These are phyloP conservation scores for Xiphorhynchus elegans DNA, from an alignment of 2,113 vertebrate genomes.

Conservation along the genomic window DNA sequence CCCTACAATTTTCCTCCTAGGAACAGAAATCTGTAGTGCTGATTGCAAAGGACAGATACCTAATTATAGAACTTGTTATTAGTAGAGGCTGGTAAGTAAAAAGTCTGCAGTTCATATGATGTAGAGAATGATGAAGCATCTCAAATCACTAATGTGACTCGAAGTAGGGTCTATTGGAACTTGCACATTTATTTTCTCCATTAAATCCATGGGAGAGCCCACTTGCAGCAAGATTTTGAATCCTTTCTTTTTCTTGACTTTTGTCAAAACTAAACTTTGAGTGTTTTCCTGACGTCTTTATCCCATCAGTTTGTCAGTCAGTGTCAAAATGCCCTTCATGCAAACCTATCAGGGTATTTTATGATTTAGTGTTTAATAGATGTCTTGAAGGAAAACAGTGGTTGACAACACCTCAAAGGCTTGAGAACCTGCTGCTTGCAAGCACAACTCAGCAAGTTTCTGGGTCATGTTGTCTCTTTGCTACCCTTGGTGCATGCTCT, in stretches of 20 bases:
- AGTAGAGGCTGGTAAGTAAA: constrained; percentile 35
- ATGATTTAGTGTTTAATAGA: neutral
- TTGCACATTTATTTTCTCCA: neutral
- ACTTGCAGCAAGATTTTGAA: constrained; percentile 42
- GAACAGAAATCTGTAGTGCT: neutral
- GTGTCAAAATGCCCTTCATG: neutral
- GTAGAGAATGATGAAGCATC: constrained; percentile 32
- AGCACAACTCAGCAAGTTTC: neutral
- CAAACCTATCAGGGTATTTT: neutral
- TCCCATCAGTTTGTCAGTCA: neutral
- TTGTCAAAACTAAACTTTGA: neutral
- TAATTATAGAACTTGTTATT: constrained; percentile 50
- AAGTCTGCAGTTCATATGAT: constrained; percentile 8
- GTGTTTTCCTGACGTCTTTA: neutral
- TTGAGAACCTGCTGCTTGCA: neutral
- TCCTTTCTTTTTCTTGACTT: neutral
- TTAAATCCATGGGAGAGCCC: neutral
- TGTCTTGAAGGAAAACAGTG: neutral
- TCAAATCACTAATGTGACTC: constrained; percentile 39
- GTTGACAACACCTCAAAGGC: neutral
- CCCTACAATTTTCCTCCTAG: neutral
- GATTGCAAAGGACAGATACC: constrained; percentile 14
- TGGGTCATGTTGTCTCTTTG: neutral
- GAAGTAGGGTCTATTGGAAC: neutral
- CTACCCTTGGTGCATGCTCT: rapidly evolving